Base-by-base conservation (phyloP, 2,113 vertebrate genomes). In the Proteles cristata region DNA sequence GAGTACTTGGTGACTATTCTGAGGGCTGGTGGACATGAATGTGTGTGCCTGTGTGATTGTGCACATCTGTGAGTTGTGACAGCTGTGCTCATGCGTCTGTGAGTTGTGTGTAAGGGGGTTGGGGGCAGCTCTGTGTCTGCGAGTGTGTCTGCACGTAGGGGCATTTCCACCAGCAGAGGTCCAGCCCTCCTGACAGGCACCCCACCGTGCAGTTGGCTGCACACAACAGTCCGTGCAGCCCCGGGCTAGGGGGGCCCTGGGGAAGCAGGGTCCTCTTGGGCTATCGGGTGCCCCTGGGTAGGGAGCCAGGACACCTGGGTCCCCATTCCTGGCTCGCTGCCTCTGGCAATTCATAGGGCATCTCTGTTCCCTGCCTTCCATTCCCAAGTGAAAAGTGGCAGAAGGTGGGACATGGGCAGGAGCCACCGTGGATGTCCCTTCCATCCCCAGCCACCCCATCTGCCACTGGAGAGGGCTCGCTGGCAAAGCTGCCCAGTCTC, bases 151-250 rank as follows among this genome's bases (percentile, higher is more conserved):
- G 19, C 12, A 26, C 3, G 11, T 21, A 50, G 88, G n/a, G 15
- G 3, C 28, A 16, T 33, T 66, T 58, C 88, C 4, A 0, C 21
- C 9, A 25, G 33, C 31, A 5, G 3, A 15, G 21, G 11, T 26
- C 21, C 73, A 19, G 55, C n/a, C 7, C 26, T 61, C 7, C 39
- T 80, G 45, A 19, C 21, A n/a, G 39, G 33, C 9, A 28, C 33
- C 76, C 66, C 50, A 26, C 31, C 1, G 0, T 2, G 10, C 11
- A 43, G 55, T 55, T 43, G 68, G 23, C 79, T 31, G 1, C 4
- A 1, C 0, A 19, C 2, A 28, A 12, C 45, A 5, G 31, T 23
- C 7, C 28, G 31, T 0, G 5, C 6, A 50, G 26, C 25, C 73
- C 25, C 1, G 6, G 33, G 45, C 55, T 45, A 12, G 5, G 80